Evolutionary conservation across 2,888 invertebrate species (phyloP).

Genomic region (Eupithecia abbreviata): DNA sequence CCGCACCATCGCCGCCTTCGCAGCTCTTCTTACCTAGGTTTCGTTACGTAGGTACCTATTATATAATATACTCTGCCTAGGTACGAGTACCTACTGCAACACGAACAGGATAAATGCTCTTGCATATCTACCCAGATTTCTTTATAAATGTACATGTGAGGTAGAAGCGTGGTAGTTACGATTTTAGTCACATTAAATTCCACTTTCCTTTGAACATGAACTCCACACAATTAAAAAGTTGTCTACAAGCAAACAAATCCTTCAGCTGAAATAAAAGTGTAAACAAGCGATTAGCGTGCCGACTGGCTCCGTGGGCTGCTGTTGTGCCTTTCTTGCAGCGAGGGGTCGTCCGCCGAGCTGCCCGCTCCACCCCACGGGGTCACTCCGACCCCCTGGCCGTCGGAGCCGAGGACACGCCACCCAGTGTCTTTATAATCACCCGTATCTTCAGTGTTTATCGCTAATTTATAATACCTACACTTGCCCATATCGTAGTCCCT

Average conservation of each 20-base stretch:
- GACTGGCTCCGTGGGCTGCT: conserved; percentile 10
- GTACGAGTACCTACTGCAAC: too few relatives aligned
- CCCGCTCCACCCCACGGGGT: conserved; percentile 12
- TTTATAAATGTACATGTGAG: not conserved
- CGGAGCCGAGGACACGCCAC: not conserved
- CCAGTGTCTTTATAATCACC: not conserved
- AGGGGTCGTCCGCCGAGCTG: conserved; percentile 29
- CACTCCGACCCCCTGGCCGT: not conserved
- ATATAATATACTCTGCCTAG: too few relatives aligned
- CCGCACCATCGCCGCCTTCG: too few relatives aligned
- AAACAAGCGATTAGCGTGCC: conserved; percentile 34
- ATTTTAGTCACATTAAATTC: not conserved
- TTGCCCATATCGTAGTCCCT: conserved; percentile 11
- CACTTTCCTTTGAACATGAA: not conserved
- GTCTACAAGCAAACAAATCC: conserved; percentile 29
- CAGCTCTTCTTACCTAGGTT: too few relatives aligned
- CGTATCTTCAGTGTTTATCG: not conserved
- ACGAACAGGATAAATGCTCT: too few relatives aligned
- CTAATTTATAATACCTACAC: conserved; percentile 14
- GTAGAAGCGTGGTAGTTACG: not conserved
- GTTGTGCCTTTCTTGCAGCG: conserved; percentile 24
- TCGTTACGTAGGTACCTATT: too few relatives aligned
- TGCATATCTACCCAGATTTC: too few relatives aligned
- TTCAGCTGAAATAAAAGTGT: conserved; percentile 25
- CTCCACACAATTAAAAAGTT: conserved; percentile 13